Evolutionary conservation across 2,797 vertebrate genomes (phyloP).

Genomic region (Gobio occitaniae): DNA sequence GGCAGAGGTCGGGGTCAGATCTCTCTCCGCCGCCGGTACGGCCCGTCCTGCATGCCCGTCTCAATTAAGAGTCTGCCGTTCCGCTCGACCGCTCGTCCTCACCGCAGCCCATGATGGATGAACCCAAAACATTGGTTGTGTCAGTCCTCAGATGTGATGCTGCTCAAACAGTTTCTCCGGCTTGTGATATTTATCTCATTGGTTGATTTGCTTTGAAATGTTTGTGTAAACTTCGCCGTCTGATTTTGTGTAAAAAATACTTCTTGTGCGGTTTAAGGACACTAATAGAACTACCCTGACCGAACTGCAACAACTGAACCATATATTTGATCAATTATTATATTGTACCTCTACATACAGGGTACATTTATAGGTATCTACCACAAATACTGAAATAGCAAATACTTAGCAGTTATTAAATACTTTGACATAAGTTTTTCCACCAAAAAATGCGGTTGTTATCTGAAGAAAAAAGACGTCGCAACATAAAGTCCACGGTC

Average conservation of each 20-base stretch:
- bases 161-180: conserved; percentile 57
- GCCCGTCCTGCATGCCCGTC: conserved; percentile 30
- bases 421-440: conserved; percentile 57
- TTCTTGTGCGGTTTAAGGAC: conserved; percentile 51
- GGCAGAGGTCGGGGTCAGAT: conserved; percentile 38
- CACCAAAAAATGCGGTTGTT: conserved; percentile 38
- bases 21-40: conserved; percentile 11
- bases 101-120: conserved; percentile 33
- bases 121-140: background rate
- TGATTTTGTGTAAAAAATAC: conserved; percentile 39
- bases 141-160: conserved; percentile 30
- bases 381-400: conserved; percentile 56
- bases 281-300: conserved; percentile 53
- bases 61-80: conserved; percentile 38
- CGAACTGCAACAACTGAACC: conserved; percentile 51
- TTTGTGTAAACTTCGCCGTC: conserved; percentile 54
- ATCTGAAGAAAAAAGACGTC: conserved; percentile 52
- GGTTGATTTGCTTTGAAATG: conserved; percentile 54
- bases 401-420: conserved; percentile 60
- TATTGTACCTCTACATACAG: conserved; percentile 46
- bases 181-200: conserved; percentile 56
- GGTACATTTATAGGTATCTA: conserved; percentile 51
- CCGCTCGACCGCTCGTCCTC: conserved; percentile 38
- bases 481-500: conserved; percentile 43
- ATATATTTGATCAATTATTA: conserved; percentile 45